Evolutionary conservation across 1,140 invertebrate genomes (phyloP), one percentile per base, ranked within the genome.

Genomic region (Periplaneta americana): DNA sequence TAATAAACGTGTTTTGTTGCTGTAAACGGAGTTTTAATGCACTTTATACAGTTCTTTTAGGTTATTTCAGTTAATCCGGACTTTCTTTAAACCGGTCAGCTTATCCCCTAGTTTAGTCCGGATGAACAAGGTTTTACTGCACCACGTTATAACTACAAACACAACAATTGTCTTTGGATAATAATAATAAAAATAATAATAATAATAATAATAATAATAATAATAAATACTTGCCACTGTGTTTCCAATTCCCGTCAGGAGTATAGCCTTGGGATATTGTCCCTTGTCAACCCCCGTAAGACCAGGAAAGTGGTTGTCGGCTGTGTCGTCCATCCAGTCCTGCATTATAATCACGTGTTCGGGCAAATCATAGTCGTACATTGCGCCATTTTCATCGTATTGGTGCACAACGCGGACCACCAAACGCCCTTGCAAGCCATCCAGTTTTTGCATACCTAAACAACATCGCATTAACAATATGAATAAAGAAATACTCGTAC

Each of bases 221-320:
- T n/a, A n/a, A n/a, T n/a, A n/a, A n/a, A n/a, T n/a, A n/a, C n/a
- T n/a, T n/a, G n/a, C n/a, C n/a, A n/a, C n/a, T n/a, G n/a, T n/a
- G n/a, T n/a, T n/a, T n/a, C n/a, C n/a, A n/a, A n/a, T n/a, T 85
- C 28, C 92, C 92, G 84, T 93, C 92, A 78, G 89, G 13, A 92
- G 86, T 32, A 92, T 85, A 18, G 87, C 88, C 48, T 88, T 83
- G 9, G 90, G 89, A 39, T 87, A 86, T 84, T 89, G 87, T 66
- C 48, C 48, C 13, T 22, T 8, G 10, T 66, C 13, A 9, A 11
- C 22, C n/a, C 22, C n/a, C 22, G 5, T 22, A n/a, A 66, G 88
- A 28, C 85, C 86, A n/a, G 88, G 85, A 85, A 90, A 90, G 78
- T 87, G 87, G 18, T 84, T 83, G 18, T 88, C 84, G 8, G 85